Base-by-base conservation (phyloP, 92 coral and sea anemone genomes). In the Epizoanthus scotinus region DNA sequence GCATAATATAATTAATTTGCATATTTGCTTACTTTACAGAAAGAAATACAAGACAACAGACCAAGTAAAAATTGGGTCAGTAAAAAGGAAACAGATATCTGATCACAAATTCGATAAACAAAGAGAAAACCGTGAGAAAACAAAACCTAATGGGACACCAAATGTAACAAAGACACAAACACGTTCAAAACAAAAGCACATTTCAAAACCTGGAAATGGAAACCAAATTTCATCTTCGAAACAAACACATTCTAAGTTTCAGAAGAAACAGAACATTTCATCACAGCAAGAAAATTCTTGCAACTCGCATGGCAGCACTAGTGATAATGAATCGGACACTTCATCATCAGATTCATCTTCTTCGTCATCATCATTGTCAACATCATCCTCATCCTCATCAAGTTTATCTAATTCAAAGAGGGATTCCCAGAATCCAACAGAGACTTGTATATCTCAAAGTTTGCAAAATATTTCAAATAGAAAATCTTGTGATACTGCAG, bases 281-380 rank as follows among this genome's bases (percentile, higher is more conserved):
- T 9, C 52, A 47, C 52, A 47, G 1, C 52, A 47, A 47, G 52
- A 47, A 2, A 47, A 47, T 9, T 2, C 29, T 65, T 26, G 9
- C 31, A 31, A 29, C 31, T 8, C 19, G 5, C 7, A 13, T 19
- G 6, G 8, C 38, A 42, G 31, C 15, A 17, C 9, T 25, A 26
- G 50, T 29, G 70, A 40, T 14, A 25, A 49, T 65, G 53, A 22
- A 12, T 38, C 83, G 21, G 24, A 61, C 61, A 81, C 63, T 64
- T 28, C 70, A 60, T 70, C 65, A 24, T 57, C 74, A 24, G 40
- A 19, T 1, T 71, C 91, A 59, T 36, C 84, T 25, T 27, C 89
- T 49, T 86, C 58, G 15, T 66, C 84, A 53, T 40, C 71, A 31
- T 70, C 87, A 50, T 36, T 82, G 20, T 50, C 67, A 26, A 44